phyloP scores from a whole-genome alignment of 1,140 invertebrate species.

The Antheraea mylitta region DNA sequence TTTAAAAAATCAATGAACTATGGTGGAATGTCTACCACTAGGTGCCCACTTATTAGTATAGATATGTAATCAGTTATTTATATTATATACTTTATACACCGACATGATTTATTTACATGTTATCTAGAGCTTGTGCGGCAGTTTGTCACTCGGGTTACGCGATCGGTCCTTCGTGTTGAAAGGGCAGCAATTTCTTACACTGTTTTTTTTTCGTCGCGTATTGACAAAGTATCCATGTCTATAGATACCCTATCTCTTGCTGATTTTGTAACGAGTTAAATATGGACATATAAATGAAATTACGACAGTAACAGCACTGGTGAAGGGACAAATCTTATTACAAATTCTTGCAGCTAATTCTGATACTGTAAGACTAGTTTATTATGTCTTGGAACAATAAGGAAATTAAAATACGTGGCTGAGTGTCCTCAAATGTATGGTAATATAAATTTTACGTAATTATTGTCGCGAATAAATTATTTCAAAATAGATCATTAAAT shows the following conservation, averaged over 20 bases:
- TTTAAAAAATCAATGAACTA: too few species aligned
- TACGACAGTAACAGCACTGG: neutral
- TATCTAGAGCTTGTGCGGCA: slow-evolving; percentile 16
- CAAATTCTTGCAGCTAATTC: neutral
- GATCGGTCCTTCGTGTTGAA: neutral
- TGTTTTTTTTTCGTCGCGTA: slow-evolving; percentile 7
- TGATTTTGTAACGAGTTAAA: slow-evolving; percentile 6
- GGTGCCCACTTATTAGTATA: too few species aligned
- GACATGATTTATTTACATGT: slow-evolving; percentile 17
- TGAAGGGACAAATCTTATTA: neutral
- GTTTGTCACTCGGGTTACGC: slow-evolving; percentile 1
- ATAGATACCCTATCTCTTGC: neutral
- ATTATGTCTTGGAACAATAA: too few species aligned
- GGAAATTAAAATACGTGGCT: too few species aligned
- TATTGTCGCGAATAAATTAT: too few species aligned
- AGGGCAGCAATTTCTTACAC: neutral
- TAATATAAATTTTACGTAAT: too few species aligned
- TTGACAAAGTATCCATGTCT: slow-evolving; percentile 7
- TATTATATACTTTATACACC: neutral
- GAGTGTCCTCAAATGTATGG: too few species aligned
- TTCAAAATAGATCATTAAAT: too few species aligned
- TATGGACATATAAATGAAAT: neutral
- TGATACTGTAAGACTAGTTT: neutral
- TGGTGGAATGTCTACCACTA: too few species aligned
- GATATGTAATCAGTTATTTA: neutral